A percentile compares a stretch with the other conserved stretches of the same genome.
phyloP scores from a whole-genome alignment of 1,140 invertebrate species.

The Octopus bimaculoides region DNA sequence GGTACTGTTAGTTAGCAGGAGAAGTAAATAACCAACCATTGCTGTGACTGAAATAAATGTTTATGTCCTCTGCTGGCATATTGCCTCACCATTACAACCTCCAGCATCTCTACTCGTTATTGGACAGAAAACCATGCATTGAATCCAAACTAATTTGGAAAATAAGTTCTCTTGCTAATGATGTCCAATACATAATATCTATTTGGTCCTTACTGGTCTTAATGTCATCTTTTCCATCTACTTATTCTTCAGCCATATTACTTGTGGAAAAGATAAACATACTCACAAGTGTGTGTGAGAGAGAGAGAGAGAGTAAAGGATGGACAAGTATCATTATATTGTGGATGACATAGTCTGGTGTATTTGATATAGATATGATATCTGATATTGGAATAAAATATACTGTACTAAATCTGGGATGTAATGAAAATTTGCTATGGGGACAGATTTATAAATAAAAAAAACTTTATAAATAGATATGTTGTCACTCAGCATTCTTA shows the following conservation, averaged over 20 bases:
- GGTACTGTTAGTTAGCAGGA: not conserved
- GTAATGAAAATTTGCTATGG: no score
- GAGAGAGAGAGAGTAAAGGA: no score
- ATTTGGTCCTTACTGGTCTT: not conserved
- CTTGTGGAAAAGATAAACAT: no score
- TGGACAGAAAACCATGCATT: slow-evolving; percentile 13
- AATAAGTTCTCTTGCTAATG: not conserved
- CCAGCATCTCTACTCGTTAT: slow-evolving; percentile 5
- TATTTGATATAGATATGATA: no score
- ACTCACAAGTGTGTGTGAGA: no score
- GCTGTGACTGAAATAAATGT: slow-evolving; percentile 10
- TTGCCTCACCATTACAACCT: not conserved
- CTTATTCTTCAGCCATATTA: not conserved
- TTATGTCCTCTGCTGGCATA: slow-evolving; percentile 12
- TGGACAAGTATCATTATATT: no score
- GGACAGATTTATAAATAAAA: no score
- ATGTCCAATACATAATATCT: not conserved
- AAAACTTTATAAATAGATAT: no score
- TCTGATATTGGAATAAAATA: no score
- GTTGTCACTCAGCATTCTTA: no score
- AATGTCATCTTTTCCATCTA: not conserved
- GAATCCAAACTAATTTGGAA: not conserved
- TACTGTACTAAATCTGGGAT: no score
- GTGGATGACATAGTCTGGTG: no score
- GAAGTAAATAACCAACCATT: slow-evolving; percentile 2